phyloP scores from a whole-genome alignment of 1,140 invertebrate genomes.

The Pantala flavescens region DNA sequence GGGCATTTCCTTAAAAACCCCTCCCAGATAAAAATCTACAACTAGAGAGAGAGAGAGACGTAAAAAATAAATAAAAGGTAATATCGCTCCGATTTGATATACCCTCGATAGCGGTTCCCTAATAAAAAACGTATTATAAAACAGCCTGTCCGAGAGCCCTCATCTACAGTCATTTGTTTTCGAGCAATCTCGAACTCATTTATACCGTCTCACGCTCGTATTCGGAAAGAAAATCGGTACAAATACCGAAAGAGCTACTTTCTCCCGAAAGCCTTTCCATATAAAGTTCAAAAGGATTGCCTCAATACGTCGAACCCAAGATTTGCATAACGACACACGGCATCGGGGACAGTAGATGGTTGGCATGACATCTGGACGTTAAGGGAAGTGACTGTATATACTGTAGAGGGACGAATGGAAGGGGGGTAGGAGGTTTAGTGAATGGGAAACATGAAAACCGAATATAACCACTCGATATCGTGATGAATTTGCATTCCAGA shows the following conservation, averaged over 20 bases:
- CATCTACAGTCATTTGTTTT: background rate
- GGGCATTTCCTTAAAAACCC: background rate
- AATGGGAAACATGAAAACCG: too few relatives aligned
- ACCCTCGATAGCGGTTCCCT: background rate
- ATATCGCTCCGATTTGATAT: background rate
- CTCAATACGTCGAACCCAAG: background rate
- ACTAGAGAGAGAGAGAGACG: too few relatives aligned
- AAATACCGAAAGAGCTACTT: background rate
- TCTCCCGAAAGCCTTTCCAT: background rate
- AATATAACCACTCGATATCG: too few relatives aligned
- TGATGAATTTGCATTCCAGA: too few relatives aligned
- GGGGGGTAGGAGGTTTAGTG: too few relatives aligned
- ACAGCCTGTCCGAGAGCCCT: background rate
- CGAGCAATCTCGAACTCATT: background rate
- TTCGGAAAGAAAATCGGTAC: background rate
- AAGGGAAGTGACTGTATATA: too few relatives aligned
- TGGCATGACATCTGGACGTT: background rate
- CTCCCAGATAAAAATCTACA: background rate
- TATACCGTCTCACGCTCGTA: background rate
- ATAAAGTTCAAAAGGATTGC: background rate
- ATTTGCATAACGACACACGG: constrained; percentile 5
- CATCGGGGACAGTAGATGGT: background rate
- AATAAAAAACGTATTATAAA: constrained; percentile 8
- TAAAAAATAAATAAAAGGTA: background rate
- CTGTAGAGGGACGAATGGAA: too few relatives aligned